phyloP scores from a whole-genome alignment of 2,113 vertebrate species.

The Lynx canadensis region DNA sequence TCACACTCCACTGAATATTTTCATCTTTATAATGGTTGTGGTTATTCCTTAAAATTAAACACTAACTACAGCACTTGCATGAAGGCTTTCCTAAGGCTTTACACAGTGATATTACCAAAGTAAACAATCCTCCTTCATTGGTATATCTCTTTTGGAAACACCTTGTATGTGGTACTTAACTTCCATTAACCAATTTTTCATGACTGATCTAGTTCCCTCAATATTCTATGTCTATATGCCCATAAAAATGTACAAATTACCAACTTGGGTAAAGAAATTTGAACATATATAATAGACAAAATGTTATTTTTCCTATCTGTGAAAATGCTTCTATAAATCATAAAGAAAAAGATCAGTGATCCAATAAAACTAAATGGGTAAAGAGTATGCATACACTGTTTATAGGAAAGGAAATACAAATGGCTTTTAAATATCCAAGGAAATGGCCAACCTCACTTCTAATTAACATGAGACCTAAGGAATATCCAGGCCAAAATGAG shows the following conservation, averaged over 20 bases:
- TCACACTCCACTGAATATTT: background rate
- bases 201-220: background rate
- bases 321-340: conserved; percentile 4
- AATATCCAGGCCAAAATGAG: background rate
- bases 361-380: background rate
- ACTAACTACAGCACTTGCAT: background rate
- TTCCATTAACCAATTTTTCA: background rate
- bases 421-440: background rate
- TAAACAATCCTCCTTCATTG: background rate
- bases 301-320: background rate
- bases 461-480: background rate
- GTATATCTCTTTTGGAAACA: background rate
- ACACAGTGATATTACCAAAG: background rate
- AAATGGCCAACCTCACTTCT: background rate
- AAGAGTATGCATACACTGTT: background rate
- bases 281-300: background rate
- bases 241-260: background rate
- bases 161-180: background rate
- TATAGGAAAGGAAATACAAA: background rate
- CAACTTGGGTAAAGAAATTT: background rate
- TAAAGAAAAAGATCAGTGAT: background rate
- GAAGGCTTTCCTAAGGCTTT: background rate
- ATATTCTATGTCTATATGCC: background rate
- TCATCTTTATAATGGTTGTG: background rate
- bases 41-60: background rate